phyloP scores from a whole-genome alignment of 1,140 invertebrate species.

The Tachypleus tridentatus region DNA sequence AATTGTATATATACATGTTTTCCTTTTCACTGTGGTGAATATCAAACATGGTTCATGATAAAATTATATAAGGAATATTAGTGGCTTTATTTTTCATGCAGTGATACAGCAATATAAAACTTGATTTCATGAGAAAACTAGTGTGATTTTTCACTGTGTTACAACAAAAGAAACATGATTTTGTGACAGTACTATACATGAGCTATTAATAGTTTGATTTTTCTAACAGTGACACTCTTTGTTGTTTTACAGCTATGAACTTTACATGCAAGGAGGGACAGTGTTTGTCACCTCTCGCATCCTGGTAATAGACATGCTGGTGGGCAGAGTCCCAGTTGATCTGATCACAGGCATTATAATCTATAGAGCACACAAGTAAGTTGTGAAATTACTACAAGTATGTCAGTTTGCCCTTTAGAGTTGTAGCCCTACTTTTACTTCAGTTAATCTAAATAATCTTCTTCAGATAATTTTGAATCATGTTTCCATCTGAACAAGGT shows the following conservation, averaged over 20 bases:
- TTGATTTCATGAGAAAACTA: no score
- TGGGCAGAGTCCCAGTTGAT: slow-evolving; percentile 73
- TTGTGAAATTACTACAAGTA: background rate
- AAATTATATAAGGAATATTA: no score
- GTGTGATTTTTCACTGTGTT: background rate
- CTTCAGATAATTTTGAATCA: no score
- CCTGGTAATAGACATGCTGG: slow-evolving; percentile 90
- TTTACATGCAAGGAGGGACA: slow-evolving; percentile 84
- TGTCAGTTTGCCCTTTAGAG: no score
- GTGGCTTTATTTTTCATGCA: no score
- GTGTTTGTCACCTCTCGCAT: slow-evolving; percentile 82
- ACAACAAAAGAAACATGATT: background rate
- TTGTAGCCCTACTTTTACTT: no score
- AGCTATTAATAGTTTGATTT: background rate
- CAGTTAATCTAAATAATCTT: no score
- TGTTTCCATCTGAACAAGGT: no score
- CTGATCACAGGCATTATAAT: slow-evolving; percentile 69
- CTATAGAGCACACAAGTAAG: slow-evolving; percentile 66
- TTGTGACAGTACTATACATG: background rate
- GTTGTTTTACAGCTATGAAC: slow-evolving; percentile 30
- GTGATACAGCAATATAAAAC: no score
- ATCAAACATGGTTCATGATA: no score
- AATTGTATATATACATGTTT: no score
- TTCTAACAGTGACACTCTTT: background rate
- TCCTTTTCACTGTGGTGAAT: no score